phyloP scores from a whole-genome alignment of 2,888 invertebrate genomes.

The Limnephilus lunatus region DNA sequence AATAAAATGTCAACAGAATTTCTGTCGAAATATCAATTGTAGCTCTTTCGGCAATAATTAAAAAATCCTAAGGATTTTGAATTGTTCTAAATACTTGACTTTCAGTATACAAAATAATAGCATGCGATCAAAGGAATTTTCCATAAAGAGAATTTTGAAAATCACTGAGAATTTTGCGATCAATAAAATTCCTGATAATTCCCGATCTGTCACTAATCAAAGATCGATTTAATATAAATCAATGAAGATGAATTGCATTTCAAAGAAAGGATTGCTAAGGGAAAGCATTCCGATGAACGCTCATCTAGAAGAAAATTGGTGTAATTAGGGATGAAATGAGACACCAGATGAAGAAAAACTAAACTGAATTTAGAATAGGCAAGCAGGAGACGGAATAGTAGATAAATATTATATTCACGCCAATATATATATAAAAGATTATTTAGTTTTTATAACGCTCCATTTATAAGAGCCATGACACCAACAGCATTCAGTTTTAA shows the following conservation, averaged over 20 bases:
- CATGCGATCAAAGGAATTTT: not conserved
- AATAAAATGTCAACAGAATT: not conserved
- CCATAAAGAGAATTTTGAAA: not conserved
- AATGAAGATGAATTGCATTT: not conserved
- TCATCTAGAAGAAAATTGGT: not conserved
- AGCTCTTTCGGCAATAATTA: not conserved
- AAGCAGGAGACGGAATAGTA: not conserved
- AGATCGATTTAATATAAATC: no score
- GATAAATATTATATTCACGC: not conserved
- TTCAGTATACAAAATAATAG: not conserved
- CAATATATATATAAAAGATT: no score
- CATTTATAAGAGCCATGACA: no score
- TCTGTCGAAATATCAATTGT: not conserved
- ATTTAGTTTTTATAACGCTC: no score
- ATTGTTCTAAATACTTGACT: not conserved
- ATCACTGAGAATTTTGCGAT: not conserved
- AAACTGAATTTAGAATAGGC: not conserved
- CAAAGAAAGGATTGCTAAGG: not conserved
- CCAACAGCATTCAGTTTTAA: no score
- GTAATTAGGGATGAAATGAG: not conserved
- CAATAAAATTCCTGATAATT: not conserved
- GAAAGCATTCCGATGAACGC: not conserved
- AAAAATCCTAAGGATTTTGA: not conserved
- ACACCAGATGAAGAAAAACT: not conserved
- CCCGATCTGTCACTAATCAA: not conserved